A percentile compares a stretch with the other conserved stretches of the same genome.
These are phyloP conservation scores for Prosopocoilus inquinatus DNA, from an alignment of 2,888 invertebrate species.

Conservation along the genomic window DNA sequence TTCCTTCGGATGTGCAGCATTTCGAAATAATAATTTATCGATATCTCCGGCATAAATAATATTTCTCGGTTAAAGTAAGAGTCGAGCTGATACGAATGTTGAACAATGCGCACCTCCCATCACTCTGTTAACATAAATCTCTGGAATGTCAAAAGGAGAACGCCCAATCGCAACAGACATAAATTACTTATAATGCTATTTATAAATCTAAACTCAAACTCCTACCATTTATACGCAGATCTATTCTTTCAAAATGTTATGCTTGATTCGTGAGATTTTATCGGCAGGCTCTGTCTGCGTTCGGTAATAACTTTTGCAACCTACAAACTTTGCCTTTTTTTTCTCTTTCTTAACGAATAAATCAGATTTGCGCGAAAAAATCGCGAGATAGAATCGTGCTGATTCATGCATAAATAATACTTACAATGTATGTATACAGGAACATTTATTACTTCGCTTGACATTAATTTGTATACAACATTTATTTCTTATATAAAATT, in stretches of 20 bases:
- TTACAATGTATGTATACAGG: too few relatives aligned
- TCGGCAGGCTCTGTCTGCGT: conserved; percentile 14
- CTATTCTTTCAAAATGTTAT: conserved; percentile 31
- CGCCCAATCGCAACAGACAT: conserved; percentile 53
- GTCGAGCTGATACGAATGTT: conserved; percentile 37
- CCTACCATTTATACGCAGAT: conserved; percentile 36
- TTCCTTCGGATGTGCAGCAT: conserved; percentile 24
- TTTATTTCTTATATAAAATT: too few relatives aligned
- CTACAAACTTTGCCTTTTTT: too few relatives aligned
- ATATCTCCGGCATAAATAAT: conserved; percentile 55
- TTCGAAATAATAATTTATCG: conserved; percentile 37
- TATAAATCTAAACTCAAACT: conserved; percentile 47
- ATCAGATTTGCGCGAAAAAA: too few relatives aligned
- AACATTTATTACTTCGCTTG: too few relatives aligned
- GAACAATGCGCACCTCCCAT: conserved; percentile 50
- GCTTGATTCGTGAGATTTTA: conserved; percentile 33
- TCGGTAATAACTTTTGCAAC: conserved; percentile 12
- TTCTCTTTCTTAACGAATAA: too few relatives aligned
- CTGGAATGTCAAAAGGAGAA: conserved; percentile 49
- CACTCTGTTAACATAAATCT: conserved; percentile 52
- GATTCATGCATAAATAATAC: too few relatives aligned
- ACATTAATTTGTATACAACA: too few relatives aligned
- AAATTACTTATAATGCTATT: conserved; percentile 53
- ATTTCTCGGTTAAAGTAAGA: conserved; percentile 48
- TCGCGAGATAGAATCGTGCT: too few relatives aligned